These are phyloP conservation scores for Rhogogaster chlorosoma DNA, from an alignment of 2,888 invertebrate genomes.

Conservation along the genomic window DNA sequence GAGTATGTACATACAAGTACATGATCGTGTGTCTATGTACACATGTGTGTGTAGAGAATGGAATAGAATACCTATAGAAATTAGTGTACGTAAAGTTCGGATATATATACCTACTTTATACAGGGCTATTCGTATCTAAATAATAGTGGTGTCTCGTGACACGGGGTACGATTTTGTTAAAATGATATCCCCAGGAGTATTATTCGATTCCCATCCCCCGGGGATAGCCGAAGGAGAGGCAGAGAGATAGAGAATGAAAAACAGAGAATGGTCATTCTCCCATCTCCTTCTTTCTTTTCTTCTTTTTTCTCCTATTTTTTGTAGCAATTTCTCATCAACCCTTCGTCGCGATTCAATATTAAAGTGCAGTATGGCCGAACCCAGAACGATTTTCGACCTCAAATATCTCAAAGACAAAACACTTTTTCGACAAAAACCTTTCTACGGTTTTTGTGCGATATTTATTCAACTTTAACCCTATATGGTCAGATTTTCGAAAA, in stretches of 20 bases:
- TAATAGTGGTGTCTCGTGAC: slow-evolving; percentile 70
- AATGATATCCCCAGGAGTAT: slow-evolving; percentile 68
- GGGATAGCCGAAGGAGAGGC: neutral
- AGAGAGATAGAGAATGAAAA: neutral
- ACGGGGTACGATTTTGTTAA: slow-evolving; percentile 74
- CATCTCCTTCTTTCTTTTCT: neutral
- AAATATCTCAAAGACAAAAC: too few species aligned
- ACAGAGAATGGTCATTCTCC: neutral
- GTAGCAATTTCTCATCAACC: neutral
- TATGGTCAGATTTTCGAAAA: too few species aligned
- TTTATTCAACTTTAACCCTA: too few species aligned
- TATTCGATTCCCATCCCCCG: slow-evolving; percentile 17
- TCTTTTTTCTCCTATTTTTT: neutral
- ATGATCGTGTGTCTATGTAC: neutral
- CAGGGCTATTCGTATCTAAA: slow-evolving; percentile 46
- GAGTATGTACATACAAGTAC: neutral
- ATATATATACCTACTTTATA: slow-evolving; percentile 18
- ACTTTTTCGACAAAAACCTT: too few species aligned
- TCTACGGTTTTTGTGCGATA: too few species aligned
- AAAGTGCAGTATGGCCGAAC: too few species aligned
- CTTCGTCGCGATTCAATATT: too few species aligned
- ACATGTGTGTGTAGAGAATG: neutral
- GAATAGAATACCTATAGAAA: neutral
- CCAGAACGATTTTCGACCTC: too few species aligned
- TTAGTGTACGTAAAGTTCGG: slow-evolving; percentile 37